These are phyloP conservation scores for Typhlichthys eigenmanni DNA, from an alignment of 2,797 vertebrate species.

Conservation along the genomic window DNA sequence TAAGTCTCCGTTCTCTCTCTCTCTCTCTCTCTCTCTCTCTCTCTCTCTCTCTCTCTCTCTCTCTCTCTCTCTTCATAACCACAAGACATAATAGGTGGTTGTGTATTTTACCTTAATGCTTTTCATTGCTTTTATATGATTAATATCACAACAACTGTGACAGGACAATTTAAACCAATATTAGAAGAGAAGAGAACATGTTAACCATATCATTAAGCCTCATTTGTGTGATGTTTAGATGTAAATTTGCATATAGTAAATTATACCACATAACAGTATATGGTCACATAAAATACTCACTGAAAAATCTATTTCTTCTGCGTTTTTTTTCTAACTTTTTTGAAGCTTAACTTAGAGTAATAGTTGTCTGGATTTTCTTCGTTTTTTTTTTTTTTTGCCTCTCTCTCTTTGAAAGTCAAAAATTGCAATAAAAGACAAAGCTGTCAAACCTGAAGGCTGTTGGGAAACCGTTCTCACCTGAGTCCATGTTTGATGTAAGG, in stretches of 20 bases:
- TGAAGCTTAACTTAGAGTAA: constrained; percentile 11
- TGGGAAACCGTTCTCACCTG: constrained; percentile 36
- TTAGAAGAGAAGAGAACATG: too few relatives aligned
- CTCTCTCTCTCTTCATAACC: not conserved
- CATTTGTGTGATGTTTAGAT: not conserved
- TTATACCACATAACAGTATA: not conserved
- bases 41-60: constrained; percentile 1
- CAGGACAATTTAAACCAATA: too few relatives aligned
- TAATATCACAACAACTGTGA: too few relatives aligned
- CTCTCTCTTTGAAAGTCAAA: constrained; percentile 15
- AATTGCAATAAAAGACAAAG: constrained; percentile 23
- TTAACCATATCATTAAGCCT: too few relatives aligned
- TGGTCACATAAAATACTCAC: too few relatives aligned
- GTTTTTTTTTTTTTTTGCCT: constrained; percentile 11
- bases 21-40: not conserved
- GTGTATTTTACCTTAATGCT: too few relatives aligned
- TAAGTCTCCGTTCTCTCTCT: constrained; percentile 29
- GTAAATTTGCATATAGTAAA: not conserved
- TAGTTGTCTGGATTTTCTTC: constrained; percentile 10
- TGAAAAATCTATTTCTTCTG: too few relatives aligned
- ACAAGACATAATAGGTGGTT: too few relatives aligned
- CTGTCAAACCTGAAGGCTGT: constrained; percentile 50
- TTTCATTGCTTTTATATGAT: too few relatives aligned
- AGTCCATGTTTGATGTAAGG: constrained; percentile 46
- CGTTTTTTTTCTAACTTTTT: not conserved